Conservation (phyloP, 1,140 invertebrate genomes). For the Drosophila aff. region DNA sequence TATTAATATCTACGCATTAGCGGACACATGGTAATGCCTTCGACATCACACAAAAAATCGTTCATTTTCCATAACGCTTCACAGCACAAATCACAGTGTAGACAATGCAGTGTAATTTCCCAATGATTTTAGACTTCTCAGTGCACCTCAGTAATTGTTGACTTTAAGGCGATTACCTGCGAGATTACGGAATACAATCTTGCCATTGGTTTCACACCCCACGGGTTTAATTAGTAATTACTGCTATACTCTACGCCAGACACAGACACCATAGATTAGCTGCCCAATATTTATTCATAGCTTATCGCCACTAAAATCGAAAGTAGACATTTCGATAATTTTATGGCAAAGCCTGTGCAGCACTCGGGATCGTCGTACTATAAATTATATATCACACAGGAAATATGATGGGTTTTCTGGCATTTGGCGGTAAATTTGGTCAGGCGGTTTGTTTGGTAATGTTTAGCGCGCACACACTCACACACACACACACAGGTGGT, state of each 20-base stretch:
- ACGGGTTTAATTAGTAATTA: conserved; percentile 32
- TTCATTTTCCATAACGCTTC: conserved; percentile 4
- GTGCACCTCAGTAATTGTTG: conserved; percentile 2
- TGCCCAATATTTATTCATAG: conserved; percentile 12
- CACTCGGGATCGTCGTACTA: conserved; percentile 16
- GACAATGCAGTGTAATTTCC: background rate
- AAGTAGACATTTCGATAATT: conserved; percentile 21
- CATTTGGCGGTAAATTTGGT: conserved; percentile 22
- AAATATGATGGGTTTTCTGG: conserved; percentile 28
- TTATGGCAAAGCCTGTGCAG: background rate
- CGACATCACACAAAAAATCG: conserved; percentile 17
- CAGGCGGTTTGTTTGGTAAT: conserved; percentile 14
- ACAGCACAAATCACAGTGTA: conserved; percentile 3
- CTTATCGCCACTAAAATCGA: conserved; percentile 35
- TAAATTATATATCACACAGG: conserved; percentile 12
- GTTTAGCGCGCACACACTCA: conserved; percentile 3
- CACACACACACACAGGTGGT: background rate
- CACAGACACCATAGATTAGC: conserved; percentile 33
- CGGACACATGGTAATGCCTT: conserved; percentile 14
- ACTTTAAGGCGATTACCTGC: conserved; percentile 17
- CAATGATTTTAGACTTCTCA: conserved; percentile 1
- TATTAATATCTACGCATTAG: conserved; percentile 31
- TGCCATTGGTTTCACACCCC: conserved; percentile 33
- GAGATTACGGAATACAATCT: conserved; percentile 31
- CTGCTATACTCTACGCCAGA: background rate